Evolutionary conservation across 2,113 vertebrate species (phyloP).

Genomic region (Sebastes fasciatus): DNA sequence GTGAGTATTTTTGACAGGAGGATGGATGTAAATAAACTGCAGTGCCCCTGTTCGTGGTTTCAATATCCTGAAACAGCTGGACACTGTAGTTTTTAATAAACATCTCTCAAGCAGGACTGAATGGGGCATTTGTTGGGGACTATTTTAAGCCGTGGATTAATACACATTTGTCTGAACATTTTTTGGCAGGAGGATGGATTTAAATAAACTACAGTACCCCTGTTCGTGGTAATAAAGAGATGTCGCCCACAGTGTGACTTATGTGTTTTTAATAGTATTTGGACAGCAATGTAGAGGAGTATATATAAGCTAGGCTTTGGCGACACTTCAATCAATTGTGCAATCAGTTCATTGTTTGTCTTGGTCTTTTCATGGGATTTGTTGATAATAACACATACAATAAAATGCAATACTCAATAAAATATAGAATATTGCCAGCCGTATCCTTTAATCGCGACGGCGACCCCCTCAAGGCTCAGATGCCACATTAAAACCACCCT

Average conservation of each 20-base stretch:
- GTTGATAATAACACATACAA: neutral
- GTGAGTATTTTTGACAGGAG: no score
- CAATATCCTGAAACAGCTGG: neutral
- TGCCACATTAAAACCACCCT: neutral
- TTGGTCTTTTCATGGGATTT: neutral
- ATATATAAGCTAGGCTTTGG: neutral
- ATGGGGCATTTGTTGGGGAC: neutral
- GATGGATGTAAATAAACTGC: no score
- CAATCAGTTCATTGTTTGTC: neutral
- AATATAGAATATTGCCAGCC: neutral
- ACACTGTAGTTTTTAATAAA: neutral
- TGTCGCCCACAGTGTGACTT: neutral
- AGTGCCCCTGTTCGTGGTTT: no score
- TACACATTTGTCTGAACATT: neutral
- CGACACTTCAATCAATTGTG: neutral
- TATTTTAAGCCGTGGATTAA: constrained; percentile 1
- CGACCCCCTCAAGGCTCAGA: neutral
- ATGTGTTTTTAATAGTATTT: neutral
- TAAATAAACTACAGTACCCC: neutral
- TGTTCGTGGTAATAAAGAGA: neutral
- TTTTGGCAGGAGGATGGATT: neutral
- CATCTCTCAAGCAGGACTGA: neutral
- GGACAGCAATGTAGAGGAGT: neutral
- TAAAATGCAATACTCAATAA: neutral
- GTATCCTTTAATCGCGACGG: neutral